Conservation (phyloP, 1,140 invertebrate species). For the Stenopsyche tienmushanensis region DNA sequence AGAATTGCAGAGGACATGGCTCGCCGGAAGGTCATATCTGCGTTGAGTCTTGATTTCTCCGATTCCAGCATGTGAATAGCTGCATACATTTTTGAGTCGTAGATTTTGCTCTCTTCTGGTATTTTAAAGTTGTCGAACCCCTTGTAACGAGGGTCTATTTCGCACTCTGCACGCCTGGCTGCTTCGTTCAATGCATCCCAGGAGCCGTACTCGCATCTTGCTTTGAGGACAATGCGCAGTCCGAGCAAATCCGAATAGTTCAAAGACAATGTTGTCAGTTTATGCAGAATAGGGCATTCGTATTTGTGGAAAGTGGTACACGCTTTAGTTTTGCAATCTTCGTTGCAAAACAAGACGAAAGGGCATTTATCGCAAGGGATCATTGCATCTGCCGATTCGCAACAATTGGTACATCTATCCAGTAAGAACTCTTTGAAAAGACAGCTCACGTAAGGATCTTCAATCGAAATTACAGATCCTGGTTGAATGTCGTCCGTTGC, state of each 20-base stretch:
- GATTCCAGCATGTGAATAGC: background rate
- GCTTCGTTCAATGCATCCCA: background rate
- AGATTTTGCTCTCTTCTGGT: background rate
- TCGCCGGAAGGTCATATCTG: background rate
- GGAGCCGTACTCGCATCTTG: background rate
- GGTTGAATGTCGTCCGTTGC: conserved; percentile 64
- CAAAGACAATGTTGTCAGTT: background rate
- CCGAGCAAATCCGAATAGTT: background rate
- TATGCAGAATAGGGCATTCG: background rate
- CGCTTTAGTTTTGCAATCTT: conserved; percentile 63
- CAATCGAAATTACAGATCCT: conserved; percentile 79
- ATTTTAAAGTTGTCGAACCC: background rate
- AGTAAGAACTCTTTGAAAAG: conserved; percentile 65
- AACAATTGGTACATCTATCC: conserved; percentile 78
- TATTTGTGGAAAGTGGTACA: conserved; percentile 45
- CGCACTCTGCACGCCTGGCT: background rate
- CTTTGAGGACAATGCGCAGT: background rate
- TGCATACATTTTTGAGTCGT: background rate
- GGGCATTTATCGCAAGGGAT: conserved; percentile 67
- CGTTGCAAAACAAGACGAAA: conserved; percentile 69
- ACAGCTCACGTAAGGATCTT: conserved; percentile 73
- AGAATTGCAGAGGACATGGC: background rate
- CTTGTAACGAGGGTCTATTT: background rate
- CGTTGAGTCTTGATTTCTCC: background rate
- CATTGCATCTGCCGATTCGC: conserved; percentile 64